Base-by-base conservation (phyloP, 2,797 vertebrate genomes). In the Sphenodon punctatus region DNA sequence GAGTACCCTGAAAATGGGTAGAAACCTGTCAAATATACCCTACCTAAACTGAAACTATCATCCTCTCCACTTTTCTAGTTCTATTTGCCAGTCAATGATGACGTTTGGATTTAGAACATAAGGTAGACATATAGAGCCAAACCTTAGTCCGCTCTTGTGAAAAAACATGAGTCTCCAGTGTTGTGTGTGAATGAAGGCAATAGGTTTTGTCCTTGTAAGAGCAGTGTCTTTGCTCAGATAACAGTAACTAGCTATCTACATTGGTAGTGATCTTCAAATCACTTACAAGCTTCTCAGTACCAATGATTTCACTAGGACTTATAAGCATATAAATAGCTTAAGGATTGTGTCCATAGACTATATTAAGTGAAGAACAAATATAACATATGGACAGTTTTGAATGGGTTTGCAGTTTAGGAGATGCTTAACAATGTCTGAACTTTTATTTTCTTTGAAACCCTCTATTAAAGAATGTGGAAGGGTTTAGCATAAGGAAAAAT, bases 401-500 rank as follows among this genome's bases (percentile, higher is more conserved):
- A 10, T 71, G 85, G 56, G 2, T 65, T 65, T 30, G 20, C 12
- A 10, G 55, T 65, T 84, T 82, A 89, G 92, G 88, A 82, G 65
- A 65, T 75, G 79, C 93, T 94, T 80, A 82, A 94, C 81, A 92
- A 86, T 78, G 86, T 92, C 82, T 94, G 94, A 95, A 95, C 93
- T 95, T 92, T 92, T 93, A 93, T 94, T 94, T 95, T 94, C 85
- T 91, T 88, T 94, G 92, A 92, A 91, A 64, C 75, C 86, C 84
- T 88, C 80, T 90, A 88, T 89, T 93, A 85, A 95, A 90, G 91
- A 94, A 94, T 94, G 91, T 88, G 92, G 93, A 91, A 91, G 91
- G 84, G 90, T 80, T n/a, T 71, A 89, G 58, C 36, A 82, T 22
- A 65, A 49, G 71, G 79, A 75, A 80, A 83, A 82, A 88, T 89